Percentiles rank a stretch among this genome's conserved stretches.
These are phyloP conservation scores for Lycodopsis pacificus DNA, from an alignment of 2,797 vertebrate genomes.

Conservation along the genomic window DNA sequence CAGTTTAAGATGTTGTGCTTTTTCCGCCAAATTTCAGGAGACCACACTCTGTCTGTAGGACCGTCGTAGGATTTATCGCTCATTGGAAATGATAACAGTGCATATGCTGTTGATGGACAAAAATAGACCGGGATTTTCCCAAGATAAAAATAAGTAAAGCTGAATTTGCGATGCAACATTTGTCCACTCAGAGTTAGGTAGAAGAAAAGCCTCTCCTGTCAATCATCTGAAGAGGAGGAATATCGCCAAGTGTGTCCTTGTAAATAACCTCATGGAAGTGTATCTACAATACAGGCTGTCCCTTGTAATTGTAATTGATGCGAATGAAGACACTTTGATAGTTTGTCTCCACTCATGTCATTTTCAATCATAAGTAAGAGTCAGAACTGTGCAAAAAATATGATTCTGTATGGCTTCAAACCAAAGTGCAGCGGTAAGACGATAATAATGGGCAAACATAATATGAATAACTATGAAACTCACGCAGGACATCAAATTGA, in stretches of 20 bases:
- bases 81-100: constrained; percentile 60
- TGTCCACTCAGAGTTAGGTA: constrained; percentile 18
- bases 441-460: constrained; percentile 39
- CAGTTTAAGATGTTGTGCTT: constrained; percentile 49
- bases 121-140: constrained; percentile 49
- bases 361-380: constrained; percentile 45
- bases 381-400: constrained; percentile 35
- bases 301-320: constrained; percentile 31
- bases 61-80: constrained; percentile 52
- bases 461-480: constrained; percentile 45
- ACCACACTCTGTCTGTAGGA: constrained; percentile 37
- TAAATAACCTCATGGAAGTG: constrained; percentile 27
- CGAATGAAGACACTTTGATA: constrained; percentile 22
- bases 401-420: constrained; percentile 52
- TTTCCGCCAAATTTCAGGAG: constrained; percentile 52
- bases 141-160: constrained; percentile 31
- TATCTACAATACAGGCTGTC: constrained; percentile 25
- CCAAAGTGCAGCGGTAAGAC: constrained; percentile 33
- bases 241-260: constrained; percentile 9
- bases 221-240: constrained; percentile 17
- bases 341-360: constrained; percentile 31
- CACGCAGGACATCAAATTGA: constrained; percentile 56
- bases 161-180: constrained; percentile 36
- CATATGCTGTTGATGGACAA: constrained; percentile 15
- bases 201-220: constrained; percentile 7